Conservation (phyloP, 2,113 vertebrate species). For the Pituophis catenifer region DNA sequence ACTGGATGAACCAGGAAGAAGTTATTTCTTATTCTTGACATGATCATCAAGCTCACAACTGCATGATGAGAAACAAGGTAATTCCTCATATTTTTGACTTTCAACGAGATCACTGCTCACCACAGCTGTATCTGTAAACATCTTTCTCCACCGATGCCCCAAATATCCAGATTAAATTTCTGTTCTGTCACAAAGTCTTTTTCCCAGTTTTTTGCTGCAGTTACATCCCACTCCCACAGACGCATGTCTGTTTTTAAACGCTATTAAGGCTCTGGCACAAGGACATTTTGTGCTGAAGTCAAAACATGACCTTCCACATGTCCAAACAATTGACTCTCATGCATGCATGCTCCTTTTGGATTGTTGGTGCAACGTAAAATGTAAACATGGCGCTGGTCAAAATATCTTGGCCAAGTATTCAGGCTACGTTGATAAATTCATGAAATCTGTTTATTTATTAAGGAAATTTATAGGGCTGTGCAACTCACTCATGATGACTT, state of each 20-base stretch:
- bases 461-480: no score
- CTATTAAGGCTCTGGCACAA: neutral
- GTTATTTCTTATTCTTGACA: neutral
- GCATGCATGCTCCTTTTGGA: neutral
- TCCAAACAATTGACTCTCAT: neutral
- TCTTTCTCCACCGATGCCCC: neutral
- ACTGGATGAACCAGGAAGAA: neutral
- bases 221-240: neutral
- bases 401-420: neutral
- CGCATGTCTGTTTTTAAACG: neutral
- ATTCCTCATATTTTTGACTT: neutral
- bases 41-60: neutral
- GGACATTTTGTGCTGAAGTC: neutral
- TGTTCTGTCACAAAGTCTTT: neutral
- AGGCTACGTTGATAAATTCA: neutral
- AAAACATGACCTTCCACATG: neutral
- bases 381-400: neutral
- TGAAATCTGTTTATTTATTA: neutral
- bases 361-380: neutral
- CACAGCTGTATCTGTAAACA: neutral
- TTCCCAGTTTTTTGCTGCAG: neutral
- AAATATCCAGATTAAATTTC: neutral
- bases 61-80: neutral
- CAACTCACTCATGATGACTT: no score
- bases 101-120: neutral